phyloP scores from a whole-genome alignment of 35 echinoderm and acorn worm genomes.

The Antedon bifida region DNA sequence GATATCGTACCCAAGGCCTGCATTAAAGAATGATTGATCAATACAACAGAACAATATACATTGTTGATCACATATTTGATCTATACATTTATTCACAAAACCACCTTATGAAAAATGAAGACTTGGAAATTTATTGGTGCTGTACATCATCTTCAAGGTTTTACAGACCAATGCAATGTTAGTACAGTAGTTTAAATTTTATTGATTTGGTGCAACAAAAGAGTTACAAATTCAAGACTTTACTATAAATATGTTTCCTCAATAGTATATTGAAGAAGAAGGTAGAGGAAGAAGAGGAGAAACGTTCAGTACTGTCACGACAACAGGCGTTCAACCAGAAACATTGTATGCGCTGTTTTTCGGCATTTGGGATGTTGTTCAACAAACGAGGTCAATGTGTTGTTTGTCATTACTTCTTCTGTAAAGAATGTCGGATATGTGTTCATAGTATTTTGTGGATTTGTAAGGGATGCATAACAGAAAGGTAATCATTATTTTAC shows the following conservation, averaged over 20 bases:
- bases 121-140: too few relatives aligned
- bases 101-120: too few relatives aligned
- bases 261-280: constrained; percentile 57
- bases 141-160: too few relatives aligned
- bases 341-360: constrained; percentile 93
- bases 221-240: too few relatives aligned
- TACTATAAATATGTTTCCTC: not conserved
- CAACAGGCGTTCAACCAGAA: constrained; percentile 89
- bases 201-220: too few relatives aligned
- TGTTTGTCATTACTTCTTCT: constrained; percentile 22
- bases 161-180: too few relatives aligned
- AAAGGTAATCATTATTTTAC: constrained; percentile 28
- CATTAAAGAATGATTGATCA: too few relatives aligned
- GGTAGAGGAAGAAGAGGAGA: constrained; percentile 72
- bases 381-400: constrained; percentile 61
- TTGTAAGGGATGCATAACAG: constrained; percentile 37
- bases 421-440: constrained; percentile 40
- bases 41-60: too few relatives aligned
- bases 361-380: constrained; percentile 78
- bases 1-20: too few relatives aligned
- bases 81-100: too few relatives aligned
- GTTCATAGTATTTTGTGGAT: constrained; percentile 12
- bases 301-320: constrained; percentile 75
- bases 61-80: too few relatives aligned
- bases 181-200: too few relatives aligned